These are phyloP conservation scores for Aradophagus sp. DNA, from an alignment of 1,140 invertebrate species.

Conservation along the genomic window DNA sequence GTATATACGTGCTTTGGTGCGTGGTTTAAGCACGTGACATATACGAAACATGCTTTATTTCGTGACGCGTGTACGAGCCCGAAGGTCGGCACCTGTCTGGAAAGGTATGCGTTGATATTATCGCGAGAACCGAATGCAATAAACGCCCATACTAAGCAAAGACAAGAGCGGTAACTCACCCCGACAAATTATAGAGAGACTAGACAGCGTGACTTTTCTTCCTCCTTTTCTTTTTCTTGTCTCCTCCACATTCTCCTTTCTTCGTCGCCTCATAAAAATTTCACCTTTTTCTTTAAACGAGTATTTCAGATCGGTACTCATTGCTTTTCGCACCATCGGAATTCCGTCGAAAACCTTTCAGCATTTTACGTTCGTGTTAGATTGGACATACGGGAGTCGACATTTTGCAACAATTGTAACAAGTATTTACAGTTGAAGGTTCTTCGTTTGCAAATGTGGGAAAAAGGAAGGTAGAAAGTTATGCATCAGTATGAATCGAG, in stretches of 20 bases:
- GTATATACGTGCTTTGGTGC: conserved; percentile 22
- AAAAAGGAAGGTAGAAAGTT: no score
- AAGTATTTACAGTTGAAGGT: no score
- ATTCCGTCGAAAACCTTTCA: no score
- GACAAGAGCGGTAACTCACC: conserved; percentile 73
- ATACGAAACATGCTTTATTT: conserved; percentile 51
- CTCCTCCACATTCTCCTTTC: conserved; percentile 8
- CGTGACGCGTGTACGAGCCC: conserved; percentile 67
- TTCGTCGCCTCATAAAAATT: not conserved
- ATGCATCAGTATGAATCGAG: no score
- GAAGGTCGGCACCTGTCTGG: conserved; percentile 72
- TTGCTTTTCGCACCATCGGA: no score
- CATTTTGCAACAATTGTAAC: no score
- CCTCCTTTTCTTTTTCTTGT: conserved; percentile 25
- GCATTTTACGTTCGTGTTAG: no score
- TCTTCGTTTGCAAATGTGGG: no score
- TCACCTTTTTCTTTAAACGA: not conserved
- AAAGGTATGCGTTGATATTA: conserved; percentile 72
- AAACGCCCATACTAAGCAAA: conserved; percentile 71
- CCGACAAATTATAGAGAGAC: conserved; percentile 74
- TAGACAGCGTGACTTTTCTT: conserved; percentile 67
- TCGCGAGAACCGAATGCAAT: conserved; percentile 67
- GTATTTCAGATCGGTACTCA: no score
- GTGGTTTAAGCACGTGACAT: conserved; percentile 48
- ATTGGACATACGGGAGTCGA: no score